These are phyloP conservation scores for Mechanitis mazaeus DNA, from an alignment of 2,888 invertebrate genomes.

Conservation along the genomic window DNA sequence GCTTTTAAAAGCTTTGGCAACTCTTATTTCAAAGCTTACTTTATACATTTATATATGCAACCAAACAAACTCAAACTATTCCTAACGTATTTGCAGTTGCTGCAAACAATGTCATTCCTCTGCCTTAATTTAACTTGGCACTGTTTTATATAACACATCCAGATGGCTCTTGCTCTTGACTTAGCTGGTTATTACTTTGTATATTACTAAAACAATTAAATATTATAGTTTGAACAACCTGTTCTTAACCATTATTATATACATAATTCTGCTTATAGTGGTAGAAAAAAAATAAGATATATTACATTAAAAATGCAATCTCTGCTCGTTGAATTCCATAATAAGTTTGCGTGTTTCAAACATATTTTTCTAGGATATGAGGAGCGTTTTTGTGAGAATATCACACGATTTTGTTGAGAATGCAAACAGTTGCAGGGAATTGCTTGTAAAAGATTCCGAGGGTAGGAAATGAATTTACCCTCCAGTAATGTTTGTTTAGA, in stretches of 20 bases:
- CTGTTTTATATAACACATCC: no score
- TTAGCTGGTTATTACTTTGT: no score
- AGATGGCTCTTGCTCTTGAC: no score
- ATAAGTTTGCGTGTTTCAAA: constrained; percentile 24
- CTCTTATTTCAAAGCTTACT: no score
- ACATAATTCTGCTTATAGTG: no score
- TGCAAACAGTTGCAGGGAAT: constrained; percentile 24
- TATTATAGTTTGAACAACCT: no score
- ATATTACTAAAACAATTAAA: no score
- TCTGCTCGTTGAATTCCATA: not conserved
- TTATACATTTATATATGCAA: no score
- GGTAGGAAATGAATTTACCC: constrained; percentile 9
- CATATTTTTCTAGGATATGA: constrained; percentile 23
- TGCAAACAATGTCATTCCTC: constrained; percentile 25
- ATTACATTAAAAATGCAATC: not conserved
- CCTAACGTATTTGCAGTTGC: constrained; percentile 20
- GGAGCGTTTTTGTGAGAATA: constrained; percentile 23
- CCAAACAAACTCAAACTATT: not conserved
- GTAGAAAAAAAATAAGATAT: no score
- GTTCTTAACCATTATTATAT: no score
- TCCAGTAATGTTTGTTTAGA: constrained; percentile 1
- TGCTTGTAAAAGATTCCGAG: constrained; percentile 17
- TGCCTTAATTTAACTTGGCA: constrained; percentile 27
- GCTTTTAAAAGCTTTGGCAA: no score
- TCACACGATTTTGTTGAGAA: constrained; percentile 23